Evolutionary conservation across 64 coral and sea anemone genomes (phyloP).

Genomic region (Porites australiensis): DNA sequence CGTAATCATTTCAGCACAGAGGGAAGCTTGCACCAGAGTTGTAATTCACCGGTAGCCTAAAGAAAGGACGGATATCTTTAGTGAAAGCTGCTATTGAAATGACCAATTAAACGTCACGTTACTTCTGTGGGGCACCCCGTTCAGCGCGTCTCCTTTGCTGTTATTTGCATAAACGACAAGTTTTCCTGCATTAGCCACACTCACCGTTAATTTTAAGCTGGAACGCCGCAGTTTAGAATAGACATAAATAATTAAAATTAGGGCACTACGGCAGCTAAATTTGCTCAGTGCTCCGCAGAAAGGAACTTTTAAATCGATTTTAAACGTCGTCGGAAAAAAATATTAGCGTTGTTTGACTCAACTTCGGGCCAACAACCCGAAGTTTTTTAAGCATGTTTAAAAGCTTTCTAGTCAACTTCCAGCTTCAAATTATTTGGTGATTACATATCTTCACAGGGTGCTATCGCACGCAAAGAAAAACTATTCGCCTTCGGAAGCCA

Average conservation of each 20-base stretch:
- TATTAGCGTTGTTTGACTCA: no score
- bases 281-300: background rate
- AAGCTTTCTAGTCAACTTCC: no score
- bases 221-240: background rate
- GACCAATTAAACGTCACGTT: background rate
- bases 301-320: background rate
- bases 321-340: background rate
- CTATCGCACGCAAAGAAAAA: no score
- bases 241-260: background rate
- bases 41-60: background rate
- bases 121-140: background rate
- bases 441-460: no score
- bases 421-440: no score
- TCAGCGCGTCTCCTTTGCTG: background rate
- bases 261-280: background rate
- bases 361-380: no score
- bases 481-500: no score
- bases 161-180: slow-evolving; percentile 3
- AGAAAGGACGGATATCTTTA: slow-evolving; percentile 7
- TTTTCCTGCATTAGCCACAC: background rate
- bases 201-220: slow-evolving; percentile 25
- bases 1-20: slow-evolving; percentile 8
- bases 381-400: no score
- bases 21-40: background rate
- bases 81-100: background rate